These are phyloP conservation scores for Ornithoptera alexandrae DNA, from an alignment of 2,888 invertebrate genomes.

Conservation along the genomic window DNA sequence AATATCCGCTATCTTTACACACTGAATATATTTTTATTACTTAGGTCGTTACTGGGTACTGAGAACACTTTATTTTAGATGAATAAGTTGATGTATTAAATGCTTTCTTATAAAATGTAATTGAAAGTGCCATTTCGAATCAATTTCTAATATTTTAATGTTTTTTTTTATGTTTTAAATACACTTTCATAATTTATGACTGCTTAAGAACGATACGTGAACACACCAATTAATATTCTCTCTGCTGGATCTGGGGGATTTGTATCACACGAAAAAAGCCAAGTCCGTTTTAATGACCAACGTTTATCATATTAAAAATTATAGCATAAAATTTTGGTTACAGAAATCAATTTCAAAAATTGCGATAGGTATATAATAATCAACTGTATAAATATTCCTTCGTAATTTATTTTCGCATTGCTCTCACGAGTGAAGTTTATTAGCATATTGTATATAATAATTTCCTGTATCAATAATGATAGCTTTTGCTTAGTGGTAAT, in stretches of 20 bases:
- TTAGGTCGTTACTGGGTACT: not conserved
- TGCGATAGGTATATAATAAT: not conserved
- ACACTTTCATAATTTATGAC: too few species aligned
- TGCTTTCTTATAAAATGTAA: too few species aligned
- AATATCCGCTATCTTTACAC: conserved; percentile 12
- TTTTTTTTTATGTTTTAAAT: too few species aligned
- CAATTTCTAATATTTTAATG: too few species aligned
- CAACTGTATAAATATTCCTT: not conserved
- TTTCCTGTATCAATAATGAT: conserved; percentile 10
- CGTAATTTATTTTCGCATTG: not conserved
- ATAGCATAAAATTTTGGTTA: not conserved
- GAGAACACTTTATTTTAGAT: not conserved
- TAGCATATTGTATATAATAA: not conserved
- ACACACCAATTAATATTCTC: too few species aligned
- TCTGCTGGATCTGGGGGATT: too few species aligned
- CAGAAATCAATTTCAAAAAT: not conserved
- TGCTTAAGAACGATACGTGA: too few species aligned
- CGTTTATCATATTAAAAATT: not conserved
- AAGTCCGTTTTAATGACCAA: not conserved
- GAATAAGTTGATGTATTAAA: not conserved
- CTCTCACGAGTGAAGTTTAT: not conserved
- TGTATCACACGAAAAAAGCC: too few species aligned
- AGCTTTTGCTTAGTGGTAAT: not conserved
- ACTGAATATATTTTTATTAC: not conserved
- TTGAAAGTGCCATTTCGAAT: too few species aligned